Evolutionary conservation across 2,888 invertebrate genomes (phyloP).

Genomic region (Notocelia uddmanniana): DNA sequence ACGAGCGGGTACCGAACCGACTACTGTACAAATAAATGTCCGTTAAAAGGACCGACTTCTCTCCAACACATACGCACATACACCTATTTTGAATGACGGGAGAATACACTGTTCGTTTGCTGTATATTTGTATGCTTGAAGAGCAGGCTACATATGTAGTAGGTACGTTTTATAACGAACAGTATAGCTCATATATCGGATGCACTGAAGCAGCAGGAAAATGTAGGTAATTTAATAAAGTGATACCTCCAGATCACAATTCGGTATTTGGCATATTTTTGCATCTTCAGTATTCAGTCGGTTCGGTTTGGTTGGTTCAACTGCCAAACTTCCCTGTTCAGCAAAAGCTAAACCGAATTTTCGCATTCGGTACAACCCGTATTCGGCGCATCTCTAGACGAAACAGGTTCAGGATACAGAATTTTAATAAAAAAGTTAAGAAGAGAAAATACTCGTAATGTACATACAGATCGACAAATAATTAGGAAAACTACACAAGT

Average conservation of each 20-base stretch:
- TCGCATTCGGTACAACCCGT: too few species aligned
- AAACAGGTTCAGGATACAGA: too few species aligned
- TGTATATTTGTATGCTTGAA: neutral
- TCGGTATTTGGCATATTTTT: too few species aligned
- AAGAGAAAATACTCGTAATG: too few species aligned
- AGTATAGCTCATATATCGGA: conserved; percentile 21
- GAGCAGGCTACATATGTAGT: neutral
- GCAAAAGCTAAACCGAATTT: too few species aligned
- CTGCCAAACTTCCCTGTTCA: too few species aligned
- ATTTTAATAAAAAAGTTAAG: too few species aligned
- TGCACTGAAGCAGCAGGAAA: conserved; percentile 5
- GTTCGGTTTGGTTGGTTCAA: too few species aligned
- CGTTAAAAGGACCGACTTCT: neutral
- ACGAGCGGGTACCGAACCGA: conserved; percentile 13
- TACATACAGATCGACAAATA: neutral
- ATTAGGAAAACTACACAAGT: neutral
- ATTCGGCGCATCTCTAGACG: too few species aligned
- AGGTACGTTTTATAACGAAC: neutral
- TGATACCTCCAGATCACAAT: neutral
- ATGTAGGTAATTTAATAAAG: neutral
- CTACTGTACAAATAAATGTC: neutral
- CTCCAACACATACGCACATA: neutral
- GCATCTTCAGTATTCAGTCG: too few species aligned
- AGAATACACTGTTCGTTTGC: conserved; percentile 1
- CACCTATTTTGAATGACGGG: neutral